phyloP scores from a whole-genome alignment of 2,888 invertebrate genomes.

The Herminia tarsipennalis region DNA sequence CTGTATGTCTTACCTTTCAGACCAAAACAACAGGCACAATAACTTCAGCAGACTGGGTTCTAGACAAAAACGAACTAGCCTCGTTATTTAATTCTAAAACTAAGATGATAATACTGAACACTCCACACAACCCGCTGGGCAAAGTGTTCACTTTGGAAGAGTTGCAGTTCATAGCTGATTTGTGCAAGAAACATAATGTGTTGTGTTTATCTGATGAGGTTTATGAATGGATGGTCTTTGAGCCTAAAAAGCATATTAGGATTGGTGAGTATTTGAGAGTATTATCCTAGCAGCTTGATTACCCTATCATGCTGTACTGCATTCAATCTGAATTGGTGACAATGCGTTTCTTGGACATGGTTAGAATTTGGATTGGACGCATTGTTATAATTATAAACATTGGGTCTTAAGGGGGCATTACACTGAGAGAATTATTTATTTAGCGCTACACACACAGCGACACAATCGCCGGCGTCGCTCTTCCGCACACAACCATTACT shows the following conservation, averaged over 20 bases:
- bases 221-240: slow-evolving; percentile 98
- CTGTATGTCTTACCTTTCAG: slow-evolving; percentile 11
- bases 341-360: too few relatives aligned
- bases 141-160: slow-evolving; percentile 92
- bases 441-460: too few relatives aligned
- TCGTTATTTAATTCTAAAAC: slow-evolving; percentile 94
- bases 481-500: too few relatives aligned
- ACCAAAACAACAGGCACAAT: slow-evolving; percentile 68
- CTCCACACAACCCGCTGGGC: slow-evolving; percentile 98
- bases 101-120: slow-evolving; percentile 98
- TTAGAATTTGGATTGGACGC: too few relatives aligned
- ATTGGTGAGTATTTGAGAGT: slow-evolving; percentile 89
- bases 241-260: slow-evolving; percentile 93
- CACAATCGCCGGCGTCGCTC: too few relatives aligned
- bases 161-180: slow-evolving; percentile 90
- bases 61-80: slow-evolving; percentile 93
- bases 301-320: too few relatives aligned
- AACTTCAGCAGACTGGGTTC: slow-evolving; percentile 94
- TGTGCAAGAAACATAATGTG: slow-evolving; percentile 97
- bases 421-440: too few relatives aligned
- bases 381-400: too few relatives aligned
- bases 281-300: neutral
- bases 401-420: too few relatives aligned
- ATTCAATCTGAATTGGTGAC: too few relatives aligned
- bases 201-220: slow-evolving; percentile 98